Evolutionary conservation across 1,140 invertebrate genomes (phyloP).

Genomic region (Drosophila funebris): DNA sequence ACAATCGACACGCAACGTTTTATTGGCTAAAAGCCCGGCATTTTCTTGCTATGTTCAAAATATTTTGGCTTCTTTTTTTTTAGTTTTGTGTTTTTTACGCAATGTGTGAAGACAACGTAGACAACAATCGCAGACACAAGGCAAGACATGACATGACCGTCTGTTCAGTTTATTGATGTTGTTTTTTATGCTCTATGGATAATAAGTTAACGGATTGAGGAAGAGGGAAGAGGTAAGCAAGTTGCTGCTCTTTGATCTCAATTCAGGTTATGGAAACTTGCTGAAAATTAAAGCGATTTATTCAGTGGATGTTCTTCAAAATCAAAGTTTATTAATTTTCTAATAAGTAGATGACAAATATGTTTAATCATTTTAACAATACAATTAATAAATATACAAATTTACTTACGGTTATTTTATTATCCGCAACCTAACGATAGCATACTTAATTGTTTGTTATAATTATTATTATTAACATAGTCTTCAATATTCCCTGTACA

Average conservation of each 20-base stretch:
- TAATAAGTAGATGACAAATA: too few species aligned
- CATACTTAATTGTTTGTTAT: neutral
- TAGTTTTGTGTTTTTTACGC: too few species aligned
- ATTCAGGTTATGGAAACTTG: too few species aligned
- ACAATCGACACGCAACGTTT: constrained; percentile 20
- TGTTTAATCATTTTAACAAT: too few species aligned
- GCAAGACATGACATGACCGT: constrained; percentile 5
- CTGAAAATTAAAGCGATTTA: too few species aligned
- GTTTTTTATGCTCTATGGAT: constrained; percentile 6
- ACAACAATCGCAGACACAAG: constrained; percentile 7
- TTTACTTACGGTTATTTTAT: too few species aligned
- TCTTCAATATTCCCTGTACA: neutral
- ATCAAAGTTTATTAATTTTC: too few species aligned
- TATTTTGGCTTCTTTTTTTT: constrained; percentile 4
- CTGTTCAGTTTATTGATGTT: constrained; percentile 1
- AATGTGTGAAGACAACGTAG: constrained; percentile 9
- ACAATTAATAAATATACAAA: too few species aligned
- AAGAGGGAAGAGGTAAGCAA: too few species aligned
- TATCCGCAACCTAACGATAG: too few species aligned
- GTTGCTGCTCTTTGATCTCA: constrained; percentile 11
- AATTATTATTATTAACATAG: neutral
- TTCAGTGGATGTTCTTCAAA: too few species aligned
- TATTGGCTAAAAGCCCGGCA: constrained; percentile 31
- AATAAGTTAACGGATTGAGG: constrained; percentile 1
- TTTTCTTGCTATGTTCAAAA: constrained; percentile 4